A percentile compares a stretch with the other conserved stretches of the same genome.
Conservation (phyloP, 2,113 vertebrate genomes). For the Chaenocephalus aceratus region DNA sequence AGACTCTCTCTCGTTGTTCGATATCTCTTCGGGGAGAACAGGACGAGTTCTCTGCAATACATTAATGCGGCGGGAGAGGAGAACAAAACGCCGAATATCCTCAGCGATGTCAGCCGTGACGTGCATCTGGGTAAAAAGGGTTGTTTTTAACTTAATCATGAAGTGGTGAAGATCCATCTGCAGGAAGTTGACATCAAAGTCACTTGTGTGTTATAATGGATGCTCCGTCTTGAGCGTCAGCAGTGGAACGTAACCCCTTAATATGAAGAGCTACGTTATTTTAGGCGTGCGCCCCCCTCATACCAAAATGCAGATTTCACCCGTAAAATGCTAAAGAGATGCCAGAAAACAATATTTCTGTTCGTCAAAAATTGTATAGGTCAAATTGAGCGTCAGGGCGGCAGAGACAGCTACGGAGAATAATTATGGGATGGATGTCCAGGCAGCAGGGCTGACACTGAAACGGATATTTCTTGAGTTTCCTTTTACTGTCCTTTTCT, state of each 20-base stretch:
- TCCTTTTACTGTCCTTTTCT: too few species aligned
- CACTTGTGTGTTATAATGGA: neutral
- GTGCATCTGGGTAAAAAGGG: slow-evolving; percentile 1
- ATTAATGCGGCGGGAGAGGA: slow-evolving; percentile 14
- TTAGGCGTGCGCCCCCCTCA: too few species aligned
- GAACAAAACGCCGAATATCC: neutral
- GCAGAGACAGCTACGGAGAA: too few species aligned
- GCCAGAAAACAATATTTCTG: too few species aligned
- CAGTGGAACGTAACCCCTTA: neutral
- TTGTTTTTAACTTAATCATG: neutral
- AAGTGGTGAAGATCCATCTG: neutral
- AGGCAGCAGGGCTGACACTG: too few species aligned
- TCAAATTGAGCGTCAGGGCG: too few species aligned
- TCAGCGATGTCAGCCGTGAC: neutral
- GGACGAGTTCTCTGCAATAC: slow-evolving; percentile 66
- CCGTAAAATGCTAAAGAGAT: too few species aligned
- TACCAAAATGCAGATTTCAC: too few species aligned
- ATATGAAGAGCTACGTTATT: neutral
- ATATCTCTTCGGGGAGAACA: slow-evolving; percentile 42
- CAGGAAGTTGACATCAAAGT: neutral
- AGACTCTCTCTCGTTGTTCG: slow-evolving; percentile 56
- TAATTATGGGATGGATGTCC: too few species aligned
- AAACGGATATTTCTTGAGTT: too few species aligned
- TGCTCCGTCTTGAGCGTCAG: neutral
- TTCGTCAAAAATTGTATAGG: too few species aligned